A percentile compares a stretch with the other conserved stretches of the same genome.
These are phyloP conservation scores for Eumerus sabulonum DNA, from an alignment of 2,888 invertebrate species.

Conservation along the genomic window DNA sequence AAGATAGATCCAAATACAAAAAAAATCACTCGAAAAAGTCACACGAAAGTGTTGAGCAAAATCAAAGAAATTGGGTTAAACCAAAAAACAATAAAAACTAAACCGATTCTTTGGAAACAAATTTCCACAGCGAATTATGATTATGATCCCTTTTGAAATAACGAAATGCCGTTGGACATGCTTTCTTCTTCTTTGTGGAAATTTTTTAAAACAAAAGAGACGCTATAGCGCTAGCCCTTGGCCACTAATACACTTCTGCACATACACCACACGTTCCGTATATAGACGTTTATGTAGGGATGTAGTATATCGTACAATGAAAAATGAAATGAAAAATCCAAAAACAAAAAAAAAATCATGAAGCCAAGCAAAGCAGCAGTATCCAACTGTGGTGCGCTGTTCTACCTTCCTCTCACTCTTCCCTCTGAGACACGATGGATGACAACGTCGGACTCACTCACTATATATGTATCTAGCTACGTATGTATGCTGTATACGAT, in stretches of 20 bases:
- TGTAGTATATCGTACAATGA: slow-evolving; percentile 48
- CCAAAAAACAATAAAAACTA: slow-evolving; percentile 4
- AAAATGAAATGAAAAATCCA: slow-evolving; percentile 42
- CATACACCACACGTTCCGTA: slow-evolving; percentile 43
- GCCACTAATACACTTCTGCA: slow-evolving; percentile 72
- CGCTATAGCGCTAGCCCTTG: slow-evolving; percentile 74
- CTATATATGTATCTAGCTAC: slow-evolving; percentile 16
- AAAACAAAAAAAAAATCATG: slow-evolving; percentile 19
- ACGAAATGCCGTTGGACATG: slow-evolving; percentile 70
- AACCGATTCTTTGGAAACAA: slow-evolving; percentile 7
- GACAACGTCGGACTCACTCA: slow-evolving; percentile 2
- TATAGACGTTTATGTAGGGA: slow-evolving; percentile 30
- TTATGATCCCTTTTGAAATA: slow-evolving; percentile 64
- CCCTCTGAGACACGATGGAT: background rate
- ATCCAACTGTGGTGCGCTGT: slow-evolving; percentile 52
- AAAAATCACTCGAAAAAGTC: background rate
- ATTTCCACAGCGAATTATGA: slow-evolving; percentile 54
- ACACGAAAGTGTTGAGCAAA: background rate
- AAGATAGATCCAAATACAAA: too few species aligned
- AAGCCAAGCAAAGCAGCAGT: slow-evolving; percentile 42
- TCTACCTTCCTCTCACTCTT: slow-evolving; percentile 23
- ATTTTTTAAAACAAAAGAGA: slow-evolving; percentile 72
- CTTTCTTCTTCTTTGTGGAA: slow-evolving; percentile 69
- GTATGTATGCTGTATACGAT: slow-evolving; percentile 14
- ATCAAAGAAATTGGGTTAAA: slow-evolving; percentile 13